A percentile compares a stretch with the other conserved stretches of the same genome.
phyloP scores from a whole-genome alignment of 2,113 vertebrate genomes.

The Sphyrna mokarran region DNA sequence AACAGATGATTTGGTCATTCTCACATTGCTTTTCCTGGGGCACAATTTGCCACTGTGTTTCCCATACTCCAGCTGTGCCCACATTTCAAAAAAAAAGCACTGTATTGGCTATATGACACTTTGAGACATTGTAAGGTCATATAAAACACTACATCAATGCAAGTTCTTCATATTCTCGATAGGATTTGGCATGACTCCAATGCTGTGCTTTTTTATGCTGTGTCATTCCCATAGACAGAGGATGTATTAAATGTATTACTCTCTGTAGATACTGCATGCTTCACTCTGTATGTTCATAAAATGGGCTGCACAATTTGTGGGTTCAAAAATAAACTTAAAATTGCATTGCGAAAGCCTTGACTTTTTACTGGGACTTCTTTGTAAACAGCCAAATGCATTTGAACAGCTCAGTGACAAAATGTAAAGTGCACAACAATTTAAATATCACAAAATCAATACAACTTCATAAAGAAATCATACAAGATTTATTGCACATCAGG shows the following conservation, averaged over 20 bases:
- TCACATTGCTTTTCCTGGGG: background rate
- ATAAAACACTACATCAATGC: background rate
- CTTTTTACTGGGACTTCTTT: background rate
- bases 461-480: background rate
- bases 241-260: background rate
- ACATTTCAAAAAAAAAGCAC: background rate
- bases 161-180: background rate
- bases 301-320: background rate
- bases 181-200: background rate
- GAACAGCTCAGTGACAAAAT: background rate
- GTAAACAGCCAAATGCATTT: too few species aligned
- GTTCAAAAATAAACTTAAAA: background rate
- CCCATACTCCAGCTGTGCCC: background rate
- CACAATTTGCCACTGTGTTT: background rate
- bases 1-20: background rate
- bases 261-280: background rate
- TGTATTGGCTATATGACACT: background rate
- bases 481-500: conserved; percentile 9
- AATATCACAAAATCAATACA: conserved; percentile 31
- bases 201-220: background rate
- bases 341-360: background rate
- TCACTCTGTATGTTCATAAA: background rate
- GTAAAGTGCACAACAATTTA: background rate
- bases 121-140: background rate
- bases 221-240: background rate